These are phyloP conservation scores for Rhorus exstirpatorius DNA, from an alignment of 2,888 invertebrate genomes.

Conservation along the genomic window DNA sequence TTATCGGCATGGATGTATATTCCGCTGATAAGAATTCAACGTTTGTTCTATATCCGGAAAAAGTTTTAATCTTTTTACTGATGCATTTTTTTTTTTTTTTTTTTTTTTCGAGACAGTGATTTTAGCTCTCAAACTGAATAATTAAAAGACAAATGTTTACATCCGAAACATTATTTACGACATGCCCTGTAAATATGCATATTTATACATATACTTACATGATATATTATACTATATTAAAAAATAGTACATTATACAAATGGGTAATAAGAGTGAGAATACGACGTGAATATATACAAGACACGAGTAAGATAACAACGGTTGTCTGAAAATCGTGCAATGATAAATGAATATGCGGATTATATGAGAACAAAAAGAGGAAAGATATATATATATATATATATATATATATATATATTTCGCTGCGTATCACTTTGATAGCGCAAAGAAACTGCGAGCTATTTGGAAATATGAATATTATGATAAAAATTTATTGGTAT, in stretches of 20 bases:
- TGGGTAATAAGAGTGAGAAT: slow-evolving; percentile 58
- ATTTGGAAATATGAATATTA: slow-evolving; percentile 29
- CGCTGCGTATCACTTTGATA: slow-evolving; percentile 7
- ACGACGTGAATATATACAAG: slow-evolving; percentile 44
- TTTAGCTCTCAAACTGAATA: slow-evolving; percentile 43
- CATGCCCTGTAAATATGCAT: slow-evolving; percentile 66
- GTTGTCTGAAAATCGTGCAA: slow-evolving; percentile 59
- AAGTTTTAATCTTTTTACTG: slow-evolving; percentile 33
- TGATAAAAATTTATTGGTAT: slow-evolving; percentile 25
- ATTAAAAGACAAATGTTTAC: slow-evolving; percentile 44
- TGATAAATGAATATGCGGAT: slow-evolving; percentile 35
- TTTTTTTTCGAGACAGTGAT: slow-evolving; percentile 37
- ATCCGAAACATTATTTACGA: slow-evolving; percentile 57
- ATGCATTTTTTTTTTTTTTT: neutral
- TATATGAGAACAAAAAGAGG: slow-evolving; percentile 33
- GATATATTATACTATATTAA: slow-evolving; percentile 45
- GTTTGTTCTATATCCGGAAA: neutral
- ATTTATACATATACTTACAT: slow-evolving; percentile 69
- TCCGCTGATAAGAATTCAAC: slow-evolving; percentile 8
- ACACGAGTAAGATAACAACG: slow-evolving; percentile 24
- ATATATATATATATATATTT: slow-evolving; percentile 19
- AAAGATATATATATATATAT: neutral
- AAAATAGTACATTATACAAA: slow-evolving; percentile 54
- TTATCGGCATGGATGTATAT: neutral
- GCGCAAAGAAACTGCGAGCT: slow-evolving; percentile 10